Evolutionary conservation across 2,888 invertebrate genomes (phyloP).

Genomic region (Aspidapion aeneum): DNA sequence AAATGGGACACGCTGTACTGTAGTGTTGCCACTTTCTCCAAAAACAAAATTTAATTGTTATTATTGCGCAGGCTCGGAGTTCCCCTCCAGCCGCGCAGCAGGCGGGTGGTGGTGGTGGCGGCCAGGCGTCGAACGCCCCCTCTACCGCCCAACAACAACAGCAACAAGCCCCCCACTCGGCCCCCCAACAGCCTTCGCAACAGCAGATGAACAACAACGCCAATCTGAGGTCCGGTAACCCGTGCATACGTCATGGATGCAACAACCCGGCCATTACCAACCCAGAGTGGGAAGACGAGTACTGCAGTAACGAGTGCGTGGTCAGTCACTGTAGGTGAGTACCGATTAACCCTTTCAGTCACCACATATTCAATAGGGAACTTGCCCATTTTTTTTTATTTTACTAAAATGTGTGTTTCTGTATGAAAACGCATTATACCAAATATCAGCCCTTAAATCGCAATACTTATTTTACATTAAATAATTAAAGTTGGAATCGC

Average conservation of each 20-base stretch:
- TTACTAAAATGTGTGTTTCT: too few relatives aligned
- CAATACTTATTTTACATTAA: too few relatives aligned
- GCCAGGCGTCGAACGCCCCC: slow-evolving; percentile 46
- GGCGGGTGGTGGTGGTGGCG: slow-evolving; percentile 47
- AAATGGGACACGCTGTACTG: too few relatives aligned
- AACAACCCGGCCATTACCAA: slow-evolving; percentile 86
- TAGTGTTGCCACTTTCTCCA: too few relatives aligned
- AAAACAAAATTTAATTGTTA: too few relatives aligned
- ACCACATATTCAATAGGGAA: too few relatives aligned
- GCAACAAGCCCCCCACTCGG: slow-evolving; percentile 41
- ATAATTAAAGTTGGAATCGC: too few relatives aligned
- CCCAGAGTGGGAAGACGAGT: slow-evolving; percentile 95
- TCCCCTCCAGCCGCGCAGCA: slow-evolving; percentile 48
- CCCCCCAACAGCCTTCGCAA: slow-evolving; percentile 55
- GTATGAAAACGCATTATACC: too few relatives aligned
- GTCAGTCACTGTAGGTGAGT: slow-evolving; percentile 88
- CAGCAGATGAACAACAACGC: slow-evolving; percentile 48
- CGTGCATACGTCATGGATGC: slow-evolving; percentile 87
- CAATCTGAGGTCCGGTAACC: slow-evolving; percentile 50
- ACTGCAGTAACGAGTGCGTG: slow-evolving; percentile 96
- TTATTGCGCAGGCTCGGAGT: slow-evolving; percentile 35
- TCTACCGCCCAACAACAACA: slow-evolving; percentile 44
- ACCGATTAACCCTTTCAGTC: too few relatives aligned
- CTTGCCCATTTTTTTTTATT: too few relatives aligned
- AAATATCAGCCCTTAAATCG: too few relatives aligned